These are phyloP conservation scores for Stichopus horrens DNA, from an alignment of 53 echinoderm and acorn worm species.

Conservation along the genomic window DNA sequence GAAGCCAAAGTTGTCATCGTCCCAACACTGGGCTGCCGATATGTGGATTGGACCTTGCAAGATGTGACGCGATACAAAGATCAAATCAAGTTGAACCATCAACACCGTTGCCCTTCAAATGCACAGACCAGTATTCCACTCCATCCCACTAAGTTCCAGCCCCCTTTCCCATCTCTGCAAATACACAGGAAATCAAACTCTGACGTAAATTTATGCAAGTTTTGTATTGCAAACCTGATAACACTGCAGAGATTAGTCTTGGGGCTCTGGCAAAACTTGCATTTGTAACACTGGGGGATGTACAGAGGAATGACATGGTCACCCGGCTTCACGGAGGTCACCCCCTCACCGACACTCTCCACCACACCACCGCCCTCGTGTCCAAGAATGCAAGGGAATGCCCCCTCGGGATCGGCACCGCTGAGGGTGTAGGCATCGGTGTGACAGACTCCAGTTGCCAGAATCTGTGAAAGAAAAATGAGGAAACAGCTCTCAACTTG, in stretches of 20 bases:
- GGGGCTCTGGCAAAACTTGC: conserved; percentile 89
- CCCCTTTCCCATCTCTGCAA: neutral
- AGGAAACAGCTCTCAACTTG: no score
- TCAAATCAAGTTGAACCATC: neutral
- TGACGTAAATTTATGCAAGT: no score
- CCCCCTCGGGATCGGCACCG: conserved; percentile 86
- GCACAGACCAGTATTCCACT: neutral
- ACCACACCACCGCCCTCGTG: conserved; percentile 97
- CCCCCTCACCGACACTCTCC: conserved; percentile 90
- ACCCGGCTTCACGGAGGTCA: conserved; percentile 73
- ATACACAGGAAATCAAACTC: neutral
- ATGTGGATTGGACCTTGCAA: no score
- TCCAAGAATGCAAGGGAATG: conserved; percentile 93
- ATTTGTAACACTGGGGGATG: conserved; percentile 87
- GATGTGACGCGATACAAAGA: neutral
- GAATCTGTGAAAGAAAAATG: conserved; percentile 50
- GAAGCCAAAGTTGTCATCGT: no score
- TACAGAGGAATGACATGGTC: conserved; percentile 96
- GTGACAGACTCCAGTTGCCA: conserved; percentile 96
- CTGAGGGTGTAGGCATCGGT: conserved; percentile 94
- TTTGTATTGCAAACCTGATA: conserved; percentile 61
- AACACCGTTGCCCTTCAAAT: neutral
- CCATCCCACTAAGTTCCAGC: neutral
- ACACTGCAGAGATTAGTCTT: conserved; percentile 90
- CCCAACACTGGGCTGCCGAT: no score